phyloP scores from a whole-genome alignment of 2,797 vertebrate genomes.

The Coluber constrictor region DNA sequence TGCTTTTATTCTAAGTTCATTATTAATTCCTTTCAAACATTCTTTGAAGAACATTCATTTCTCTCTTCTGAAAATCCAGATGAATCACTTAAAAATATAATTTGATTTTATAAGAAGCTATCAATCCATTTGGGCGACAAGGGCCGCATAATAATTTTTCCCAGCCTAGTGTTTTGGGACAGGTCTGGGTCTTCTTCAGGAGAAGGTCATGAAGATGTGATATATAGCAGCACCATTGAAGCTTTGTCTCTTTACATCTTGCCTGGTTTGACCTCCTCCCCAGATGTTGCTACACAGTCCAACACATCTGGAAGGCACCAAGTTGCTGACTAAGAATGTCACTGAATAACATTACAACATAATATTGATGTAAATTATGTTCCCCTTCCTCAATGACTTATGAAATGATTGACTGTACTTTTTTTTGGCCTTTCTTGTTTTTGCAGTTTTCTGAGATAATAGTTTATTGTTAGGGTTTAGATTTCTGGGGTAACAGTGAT shows the following conservation, averaged over 20 bases:
- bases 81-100: not conserved
- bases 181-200: not conserved
- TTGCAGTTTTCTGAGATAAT: not conserved
- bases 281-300: not conserved
- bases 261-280: not conserved
- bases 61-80: not conserved
- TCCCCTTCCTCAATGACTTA: not conserved
- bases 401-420: not conserved
- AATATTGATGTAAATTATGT: not conserved
- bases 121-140: not conserved
- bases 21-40: not conserved
- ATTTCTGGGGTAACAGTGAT: not conserved
- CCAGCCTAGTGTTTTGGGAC: not conserved
- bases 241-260: not conserved
- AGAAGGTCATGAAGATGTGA: not conserved
- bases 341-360: not conserved
- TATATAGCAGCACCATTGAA: not conserved
- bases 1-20: not conserved
- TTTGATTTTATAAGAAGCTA: not conserved
- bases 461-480: not conserved
- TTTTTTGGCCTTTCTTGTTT: not conserved
- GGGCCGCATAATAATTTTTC: not conserved
- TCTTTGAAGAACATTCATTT: not conserved
- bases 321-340: not conserved
- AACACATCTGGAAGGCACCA: not conserved